A percentile compares a stretch with the other conserved stretches of the same genome.
phyloP scores from a whole-genome alignment of 2,888 invertebrate genomes.

The Dasysyrphus albostriatus region DNA sequence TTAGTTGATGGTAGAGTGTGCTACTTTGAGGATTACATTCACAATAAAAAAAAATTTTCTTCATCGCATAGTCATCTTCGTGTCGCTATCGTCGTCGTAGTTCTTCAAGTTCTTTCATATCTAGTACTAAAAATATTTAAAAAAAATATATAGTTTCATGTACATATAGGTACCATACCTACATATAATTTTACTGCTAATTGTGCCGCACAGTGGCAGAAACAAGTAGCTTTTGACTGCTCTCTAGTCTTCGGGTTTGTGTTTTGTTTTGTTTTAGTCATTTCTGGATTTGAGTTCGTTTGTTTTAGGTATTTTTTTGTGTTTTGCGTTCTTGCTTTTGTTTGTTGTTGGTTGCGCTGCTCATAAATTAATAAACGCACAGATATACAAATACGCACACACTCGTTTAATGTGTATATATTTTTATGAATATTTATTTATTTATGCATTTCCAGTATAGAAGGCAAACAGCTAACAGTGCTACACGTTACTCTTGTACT shows the following conservation, averaged over 20 bases:
- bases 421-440: conserved; percentile 71
- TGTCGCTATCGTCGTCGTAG: conserved; percentile 24
- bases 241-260: conserved; percentile 56
- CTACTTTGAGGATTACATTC: conserved; percentile 65
- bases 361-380: conserved; percentile 62
- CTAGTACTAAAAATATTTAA: conserved; percentile 35
- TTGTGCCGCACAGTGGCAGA: conserved; percentile 65
- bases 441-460: conserved; percentile 65
- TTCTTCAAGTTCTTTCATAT: conserved; percentile 38
- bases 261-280: conserved; percentile 58
- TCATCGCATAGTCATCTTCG: conserved; percentile 21
- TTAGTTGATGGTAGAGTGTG: conserved; percentile 71
- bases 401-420: conserved; percentile 51
- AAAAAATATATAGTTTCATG: conserved; percentile 4
- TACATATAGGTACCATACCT: conserved; percentile 1
- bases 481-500: conserved; percentile 42
- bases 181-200: conserved; percentile 40
- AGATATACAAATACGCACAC: conserved; percentile 58
- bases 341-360: conserved; percentile 27
- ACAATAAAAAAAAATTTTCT: conserved; percentile 26
- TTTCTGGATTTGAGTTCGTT: conserved; percentile 41
- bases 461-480: conserved; percentile 64
- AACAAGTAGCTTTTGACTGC: conserved; percentile 64
- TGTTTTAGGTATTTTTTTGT: conserved; percentile 14
- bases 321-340: conserved; percentile 27